Conservation (phyloP, 2,113 vertebrate species). For the Anarrhichthys ocellatus region DNA sequence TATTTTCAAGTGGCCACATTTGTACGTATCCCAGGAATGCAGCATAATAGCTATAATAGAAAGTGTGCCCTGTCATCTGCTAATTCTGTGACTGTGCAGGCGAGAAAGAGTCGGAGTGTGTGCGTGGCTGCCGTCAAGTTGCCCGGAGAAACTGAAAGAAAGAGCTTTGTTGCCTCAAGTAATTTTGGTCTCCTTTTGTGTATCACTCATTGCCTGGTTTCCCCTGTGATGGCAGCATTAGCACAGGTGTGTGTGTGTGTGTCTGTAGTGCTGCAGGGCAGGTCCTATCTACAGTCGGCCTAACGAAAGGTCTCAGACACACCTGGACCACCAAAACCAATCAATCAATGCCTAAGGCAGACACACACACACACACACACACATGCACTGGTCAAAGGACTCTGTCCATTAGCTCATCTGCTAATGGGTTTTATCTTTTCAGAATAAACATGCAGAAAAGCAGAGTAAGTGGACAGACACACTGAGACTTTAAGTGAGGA, state of each 20-base stretch:
- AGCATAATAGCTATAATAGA: neutral
- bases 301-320: constrained; percentile 30
- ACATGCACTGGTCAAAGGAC: constrained; percentile 14
- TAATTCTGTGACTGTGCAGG: neutral
- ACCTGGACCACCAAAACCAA: constrained; percentile 47
- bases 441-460: constrained; percentile 25
- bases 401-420: constrained; percentile 8
- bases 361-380: constrained; percentile 22
- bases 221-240: neutral
- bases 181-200: constrained; percentile 3
- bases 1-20: neutral
- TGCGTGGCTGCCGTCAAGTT: neutral
- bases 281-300: constrained; percentile 5
- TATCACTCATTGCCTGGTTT: constrained; percentile 14
- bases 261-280: constrained; percentile 17
- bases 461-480: neutral
- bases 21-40: neutral
- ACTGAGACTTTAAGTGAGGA: constrained; percentile 12
- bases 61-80: neutral
- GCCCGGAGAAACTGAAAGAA: constrained; percentile 9
- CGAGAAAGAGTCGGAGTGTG: neutral
- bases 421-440: constrained; percentile 59
- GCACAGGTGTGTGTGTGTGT: constrained; percentile 8
- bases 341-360: constrained; percentile 44
- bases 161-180: constrained; percentile 2